Percentiles rank a stretch among this genome's conserved stretches.
phyloP scores from a whole-genome alignment of 2,888 invertebrate species.

The Campoplex capitator region DNA sequence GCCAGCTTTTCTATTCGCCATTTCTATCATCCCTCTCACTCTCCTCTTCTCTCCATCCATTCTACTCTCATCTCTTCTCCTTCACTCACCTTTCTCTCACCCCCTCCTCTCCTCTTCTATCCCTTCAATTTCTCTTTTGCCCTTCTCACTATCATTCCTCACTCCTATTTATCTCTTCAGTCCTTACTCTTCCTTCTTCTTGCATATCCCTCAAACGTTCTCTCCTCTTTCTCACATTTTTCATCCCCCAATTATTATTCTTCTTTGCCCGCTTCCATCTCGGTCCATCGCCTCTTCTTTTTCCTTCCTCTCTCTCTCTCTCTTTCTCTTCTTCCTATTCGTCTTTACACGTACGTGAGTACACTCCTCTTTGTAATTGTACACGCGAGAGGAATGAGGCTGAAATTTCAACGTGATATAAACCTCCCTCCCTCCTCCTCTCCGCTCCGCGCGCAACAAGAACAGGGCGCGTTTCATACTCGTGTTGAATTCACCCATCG shows the following conservation, averaged over 20 bases:
- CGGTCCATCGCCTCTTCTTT: neutral
- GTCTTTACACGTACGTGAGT: neutral
- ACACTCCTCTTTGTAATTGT: neutral
- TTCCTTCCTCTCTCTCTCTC: neutral
- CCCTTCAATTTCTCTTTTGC: neutral
- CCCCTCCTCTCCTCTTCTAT: neutral
- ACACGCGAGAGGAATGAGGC: conserved; percentile 29
- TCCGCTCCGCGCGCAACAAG: neutral
- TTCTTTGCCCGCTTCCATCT: neutral
- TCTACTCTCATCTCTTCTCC: neutral
- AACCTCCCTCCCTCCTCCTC: neutral
- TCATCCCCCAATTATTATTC: too few species aligned
- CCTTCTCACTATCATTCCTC: neutral
- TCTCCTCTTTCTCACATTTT: neutral
- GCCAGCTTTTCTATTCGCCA: neutral
- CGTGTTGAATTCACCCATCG: conserved; percentile 11
- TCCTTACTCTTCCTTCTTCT: neutral
- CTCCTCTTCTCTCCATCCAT: neutral
- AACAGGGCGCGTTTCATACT: conserved; percentile 32
- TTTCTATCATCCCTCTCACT: neutral
- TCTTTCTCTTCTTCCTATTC: neutral
- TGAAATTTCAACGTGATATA: conserved; percentile 47
- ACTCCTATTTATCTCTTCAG: neutral
- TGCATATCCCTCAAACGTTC: neutral
- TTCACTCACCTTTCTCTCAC: neutral